Evolutionary conservation across 2,797 vertebrate species (phyloP).

Genomic region (Aphelocoma californica): DNA sequence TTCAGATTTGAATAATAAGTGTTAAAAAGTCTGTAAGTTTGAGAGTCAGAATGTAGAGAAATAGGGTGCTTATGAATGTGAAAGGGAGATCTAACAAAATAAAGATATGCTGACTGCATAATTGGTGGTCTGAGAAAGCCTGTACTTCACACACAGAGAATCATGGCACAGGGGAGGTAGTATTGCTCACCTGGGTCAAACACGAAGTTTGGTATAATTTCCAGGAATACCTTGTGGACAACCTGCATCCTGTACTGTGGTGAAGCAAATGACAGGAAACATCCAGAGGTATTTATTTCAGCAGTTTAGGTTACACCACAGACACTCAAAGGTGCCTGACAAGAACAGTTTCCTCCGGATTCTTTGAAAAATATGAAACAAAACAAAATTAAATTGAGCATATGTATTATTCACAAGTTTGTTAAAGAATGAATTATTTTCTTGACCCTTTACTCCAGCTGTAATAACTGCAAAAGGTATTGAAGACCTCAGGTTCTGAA

Average conservation of each 20-base stretch:
- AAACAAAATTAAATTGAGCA: not conserved
- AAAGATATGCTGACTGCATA: rapidly evolving
- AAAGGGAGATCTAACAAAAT: not conserved
- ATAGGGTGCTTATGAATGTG: not conserved
- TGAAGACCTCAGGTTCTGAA: not conserved
- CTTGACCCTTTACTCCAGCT: not conserved
- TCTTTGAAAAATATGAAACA: not conserved
- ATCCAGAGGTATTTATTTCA: not conserved
- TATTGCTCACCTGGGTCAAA: not conserved
- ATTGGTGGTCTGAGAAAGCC: not conserved
- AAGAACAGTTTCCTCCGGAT: not conserved
- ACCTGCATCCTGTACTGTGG: rapidly evolving
- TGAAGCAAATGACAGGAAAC: not conserved
- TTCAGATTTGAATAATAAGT: not conserved
- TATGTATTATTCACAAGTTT: not conserved
- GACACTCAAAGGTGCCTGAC: not conserved
- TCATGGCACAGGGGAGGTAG: rapidly evolving
- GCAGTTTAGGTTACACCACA: not conserved
- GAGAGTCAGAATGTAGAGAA: not conserved
- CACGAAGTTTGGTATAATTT: not conserved
- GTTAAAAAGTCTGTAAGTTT: not conserved
- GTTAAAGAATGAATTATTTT: not conserved
- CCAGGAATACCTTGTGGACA: not conserved
- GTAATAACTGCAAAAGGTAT: not conserved
- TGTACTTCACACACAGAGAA: not conserved